Conservation (phyloP, 2,797 vertebrate species). For the Oreochromis grahami region DNA sequence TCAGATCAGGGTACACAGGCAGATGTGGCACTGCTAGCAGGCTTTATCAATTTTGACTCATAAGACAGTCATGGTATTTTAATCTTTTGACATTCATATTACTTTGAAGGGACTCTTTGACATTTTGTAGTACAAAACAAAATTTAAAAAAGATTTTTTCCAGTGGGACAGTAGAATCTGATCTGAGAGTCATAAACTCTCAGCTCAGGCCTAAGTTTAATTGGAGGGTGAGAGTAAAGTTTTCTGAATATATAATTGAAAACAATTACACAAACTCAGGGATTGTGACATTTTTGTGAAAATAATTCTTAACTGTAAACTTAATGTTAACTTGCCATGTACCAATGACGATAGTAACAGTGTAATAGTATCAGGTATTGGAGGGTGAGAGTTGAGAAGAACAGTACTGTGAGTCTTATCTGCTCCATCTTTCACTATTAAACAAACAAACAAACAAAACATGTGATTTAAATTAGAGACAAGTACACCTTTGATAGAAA, state of each 20-base stretch:
- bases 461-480: not conserved
- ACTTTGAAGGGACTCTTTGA: not conserved
- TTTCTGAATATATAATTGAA: not conserved
- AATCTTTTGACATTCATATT: not conserved
- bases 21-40: not conserved
- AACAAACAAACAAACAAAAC: rapidly evolving
- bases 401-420: not conserved
- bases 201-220: not conserved
- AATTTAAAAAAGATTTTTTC: too few relatives aligned
- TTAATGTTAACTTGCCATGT: not conserved
- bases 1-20: not conserved
- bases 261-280: not conserved
- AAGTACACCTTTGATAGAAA: conserved; percentile 19
- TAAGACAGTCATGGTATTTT: not conserved
- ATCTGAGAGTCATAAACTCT: rapidly evolving
- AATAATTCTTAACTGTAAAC: not conserved
- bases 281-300: not conserved
- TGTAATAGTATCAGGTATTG: not conserved
- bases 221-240: not conserved
- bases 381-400: not conserved
- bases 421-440: not conserved
- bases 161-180: not conserved
- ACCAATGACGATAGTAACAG: not conserved
- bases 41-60: not conserved
- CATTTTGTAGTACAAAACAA: not conserved